Percentiles rank a stretch among this genome's conserved stretches.
These are phyloP conservation scores for Sebastes fasciatus DNA, from an alignment of 2,113 vertebrate genomes.

Conservation along the genomic window DNA sequence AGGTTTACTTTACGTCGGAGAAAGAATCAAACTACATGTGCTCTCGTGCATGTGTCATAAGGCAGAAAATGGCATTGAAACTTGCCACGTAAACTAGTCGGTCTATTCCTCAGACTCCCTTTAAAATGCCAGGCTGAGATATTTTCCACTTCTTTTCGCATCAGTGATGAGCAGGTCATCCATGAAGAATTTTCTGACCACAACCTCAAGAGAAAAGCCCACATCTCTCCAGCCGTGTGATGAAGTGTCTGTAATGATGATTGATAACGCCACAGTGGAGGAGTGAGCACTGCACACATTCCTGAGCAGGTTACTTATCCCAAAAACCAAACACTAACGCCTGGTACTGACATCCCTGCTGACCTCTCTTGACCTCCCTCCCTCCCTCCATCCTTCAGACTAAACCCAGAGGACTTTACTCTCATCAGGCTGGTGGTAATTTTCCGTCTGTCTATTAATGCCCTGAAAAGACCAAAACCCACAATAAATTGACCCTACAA, in stretches of 20 bases:
- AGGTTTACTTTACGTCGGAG: no score
- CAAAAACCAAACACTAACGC: conserved; percentile 42
- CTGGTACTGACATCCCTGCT: conserved; percentile 73
- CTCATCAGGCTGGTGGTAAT: neutral
- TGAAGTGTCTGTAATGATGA: conserved; percentile 29
- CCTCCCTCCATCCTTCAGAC: conserved; percentile 31
- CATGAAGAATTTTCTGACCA: conserved; percentile 4
- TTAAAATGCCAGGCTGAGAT: conserved; percentile 18
- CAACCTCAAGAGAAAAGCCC: conserved; percentile 11
- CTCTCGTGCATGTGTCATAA: conserved; percentile 3
- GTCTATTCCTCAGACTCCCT: neutral
- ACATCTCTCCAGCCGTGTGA: neutral
- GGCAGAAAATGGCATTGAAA: conserved; percentile 18
- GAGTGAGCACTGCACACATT: conserved; percentile 59
- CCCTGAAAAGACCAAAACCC: neutral
- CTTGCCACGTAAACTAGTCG: neutral
- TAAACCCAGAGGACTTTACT: conserved; percentile 22
- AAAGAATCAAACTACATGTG: conserved; percentile 4
- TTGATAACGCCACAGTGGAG: conserved; percentile 35
- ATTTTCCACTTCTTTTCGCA: conserved; percentile 17
- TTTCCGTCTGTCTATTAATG: neutral
- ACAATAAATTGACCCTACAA: neutral
- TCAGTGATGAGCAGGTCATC: conserved; percentile 33
- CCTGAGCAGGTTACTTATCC: conserved; percentile 58
- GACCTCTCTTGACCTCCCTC: conserved; percentile 58